Evolutionary conservation across 2,113 vertebrate genomes (phyloP), one percentile per base, ranked within the genome.

Genomic region (Chloropsis hardwickii): DNA sequence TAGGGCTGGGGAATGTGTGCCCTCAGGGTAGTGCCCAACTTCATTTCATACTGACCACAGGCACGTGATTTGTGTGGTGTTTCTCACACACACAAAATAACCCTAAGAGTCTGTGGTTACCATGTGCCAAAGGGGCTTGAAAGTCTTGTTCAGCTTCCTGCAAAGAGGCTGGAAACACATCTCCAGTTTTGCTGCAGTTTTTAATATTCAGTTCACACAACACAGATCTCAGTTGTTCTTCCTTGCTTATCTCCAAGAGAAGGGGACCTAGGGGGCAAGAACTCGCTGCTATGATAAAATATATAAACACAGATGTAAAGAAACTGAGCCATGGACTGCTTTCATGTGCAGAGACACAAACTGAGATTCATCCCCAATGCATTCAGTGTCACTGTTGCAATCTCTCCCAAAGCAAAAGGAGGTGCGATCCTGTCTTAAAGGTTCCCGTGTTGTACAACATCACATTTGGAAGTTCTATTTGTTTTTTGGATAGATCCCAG

Each of bases 41-140:
- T 61, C 2, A 47, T 56, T 64, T 57, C 70, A 16, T 13, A 20
- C 21, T 73, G 44, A 44, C 12, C 1, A 1, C 11, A 27, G 17
- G 7, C 12, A 17, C 0, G 0, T 87, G 14, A 29, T 48, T 83
- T 64, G 5, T 39, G n/a, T 12, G 42, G 21, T 35, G 13, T 28
- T 80, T 35, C 47, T n/a, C 39, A 57, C 23, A 20, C 22, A 13
- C n/a, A 10, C 11, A 71, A 31, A 81, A 25, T 9, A 37, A 40
- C n/a, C 14, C 11, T 12, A 20, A 51, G 66, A 45, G 15, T 72
- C 45, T 81, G 33, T 48, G 50, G 50, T 80, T 91, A 77, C n/a
- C 0, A 0, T 13, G 20, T 22, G 48, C 37, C n/a, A 57, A 80
- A 80, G 39, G 25, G 42, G 6, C 57, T 58, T 67, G 23, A 11